A percentile compares a stretch with the other conserved stretches of the same genome.
phyloP scores from a whole-genome alignment of 2,888 invertebrate genomes.

The Synergus umbraculus region DNA sequence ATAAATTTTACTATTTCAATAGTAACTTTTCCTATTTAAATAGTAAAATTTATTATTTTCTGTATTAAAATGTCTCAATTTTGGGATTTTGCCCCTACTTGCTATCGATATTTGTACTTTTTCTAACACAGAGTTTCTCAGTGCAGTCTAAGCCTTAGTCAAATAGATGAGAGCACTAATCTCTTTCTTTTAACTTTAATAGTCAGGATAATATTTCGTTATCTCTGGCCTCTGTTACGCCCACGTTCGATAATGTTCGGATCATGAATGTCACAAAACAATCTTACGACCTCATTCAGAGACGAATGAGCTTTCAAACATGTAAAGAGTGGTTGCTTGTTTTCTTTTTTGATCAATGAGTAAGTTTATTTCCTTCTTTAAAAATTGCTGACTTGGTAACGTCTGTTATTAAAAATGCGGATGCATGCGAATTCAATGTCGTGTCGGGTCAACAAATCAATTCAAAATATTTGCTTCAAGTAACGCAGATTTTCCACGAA shows the following conservation, averaged over 20 bases:
- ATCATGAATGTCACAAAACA: conserved; percentile 48
- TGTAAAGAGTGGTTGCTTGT: neutral
- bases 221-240: conserved; percentile 56
- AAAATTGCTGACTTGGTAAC: conserved; percentile 3
- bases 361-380: neutral
- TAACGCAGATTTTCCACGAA: conserved; percentile 25
- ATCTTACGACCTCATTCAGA: conserved; percentile 47
- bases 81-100: no score
- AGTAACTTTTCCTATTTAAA: no score
- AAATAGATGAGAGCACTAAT: conserved; percentile 37
- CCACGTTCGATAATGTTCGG: conserved; percentile 61
- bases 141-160: no score
- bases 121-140: no score
- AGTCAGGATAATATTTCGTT: conserved; percentile 45
- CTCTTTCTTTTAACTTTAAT: conserved; percentile 34
- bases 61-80: no score
- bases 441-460: conserved; percentile 52
- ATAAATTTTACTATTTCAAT: no score
- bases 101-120: no score
- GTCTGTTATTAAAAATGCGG: conserved; percentile 12
- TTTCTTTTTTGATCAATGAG: neutral
- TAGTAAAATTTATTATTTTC: no score
- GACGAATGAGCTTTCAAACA: neutral
- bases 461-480: conserved; percentile 58
- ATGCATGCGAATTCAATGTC: conserved; percentile 45